These are phyloP conservation scores for Dryoscopus gambensis DNA, from an alignment of 2,113 vertebrate genomes.

Conservation along the genomic window DNA sequence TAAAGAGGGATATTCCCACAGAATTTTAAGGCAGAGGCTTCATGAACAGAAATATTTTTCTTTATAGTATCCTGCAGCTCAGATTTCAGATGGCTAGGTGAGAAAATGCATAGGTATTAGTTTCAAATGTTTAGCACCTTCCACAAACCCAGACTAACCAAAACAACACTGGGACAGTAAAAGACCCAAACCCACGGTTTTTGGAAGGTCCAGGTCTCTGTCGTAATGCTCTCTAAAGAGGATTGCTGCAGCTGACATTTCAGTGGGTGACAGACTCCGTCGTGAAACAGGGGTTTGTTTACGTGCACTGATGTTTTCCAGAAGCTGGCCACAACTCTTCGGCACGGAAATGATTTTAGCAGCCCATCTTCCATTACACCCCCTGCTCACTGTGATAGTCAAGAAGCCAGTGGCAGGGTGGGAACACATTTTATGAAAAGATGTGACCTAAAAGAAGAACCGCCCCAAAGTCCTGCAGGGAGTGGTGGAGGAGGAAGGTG, in stretches of 20 bases:
- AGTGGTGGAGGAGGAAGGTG: not conserved
- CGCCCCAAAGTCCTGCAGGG: not conserved
- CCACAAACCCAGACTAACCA: not conserved
- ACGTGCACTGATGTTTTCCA: not conserved
- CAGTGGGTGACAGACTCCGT: not conserved
- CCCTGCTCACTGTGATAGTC: rapidly evolving
- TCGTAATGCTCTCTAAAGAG: not conserved
- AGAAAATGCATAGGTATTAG: not conserved
- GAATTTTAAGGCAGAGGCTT: not conserved
- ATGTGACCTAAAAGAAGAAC: not conserved
- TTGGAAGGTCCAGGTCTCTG: not conserved
- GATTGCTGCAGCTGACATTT: not conserved
- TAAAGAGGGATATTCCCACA: not conserved
- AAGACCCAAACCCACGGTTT: not conserved
- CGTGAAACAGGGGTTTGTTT: not conserved
- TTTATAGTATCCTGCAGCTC: not conserved
- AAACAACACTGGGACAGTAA: not conserved
- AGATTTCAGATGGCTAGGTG: not conserved
- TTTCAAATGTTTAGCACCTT: not conserved
- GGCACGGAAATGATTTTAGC: not conserved
- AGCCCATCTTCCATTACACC: not conserved
- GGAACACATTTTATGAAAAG: not conserved
- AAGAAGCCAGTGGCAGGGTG: not conserved
- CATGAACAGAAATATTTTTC: not conserved
- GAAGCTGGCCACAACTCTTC: not conserved